Conservation (phyloP, 2,888 invertebrate species). For the Caenorhabditis sp. region DNA sequence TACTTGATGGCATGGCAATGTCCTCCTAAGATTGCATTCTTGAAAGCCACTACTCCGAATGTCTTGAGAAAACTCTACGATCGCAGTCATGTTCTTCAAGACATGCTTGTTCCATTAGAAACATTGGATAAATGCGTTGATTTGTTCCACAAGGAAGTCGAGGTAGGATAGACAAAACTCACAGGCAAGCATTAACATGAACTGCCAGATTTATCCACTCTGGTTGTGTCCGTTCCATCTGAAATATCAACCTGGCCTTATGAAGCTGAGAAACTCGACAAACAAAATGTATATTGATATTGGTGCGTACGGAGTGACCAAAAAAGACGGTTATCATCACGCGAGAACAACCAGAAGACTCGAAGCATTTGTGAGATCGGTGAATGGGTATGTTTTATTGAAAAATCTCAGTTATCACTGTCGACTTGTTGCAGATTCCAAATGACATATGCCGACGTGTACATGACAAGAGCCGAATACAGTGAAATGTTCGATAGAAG, state of each 20-base stretch:
- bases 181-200: no score
- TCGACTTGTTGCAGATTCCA: slow-evolving; percentile 86
- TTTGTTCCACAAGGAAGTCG: slow-evolving; percentile 87
- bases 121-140: slow-evolving; percentile 86
- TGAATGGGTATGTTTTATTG: slow-evolving; percentile 85
- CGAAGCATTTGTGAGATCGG: slow-evolving; percentile 88
- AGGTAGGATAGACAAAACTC: no score
- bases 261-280: slow-evolving; percentile 86
- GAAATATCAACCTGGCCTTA: slow-evolving; percentile 87
- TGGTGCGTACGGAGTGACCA: slow-evolving; percentile 88
- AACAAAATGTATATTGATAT: slow-evolving; percentile 89
- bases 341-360: slow-evolving; percentile 87
- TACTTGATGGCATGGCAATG: slow-evolving; percentile 90
- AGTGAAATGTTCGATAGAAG: slow-evolving; percentile 90
- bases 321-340: slow-evolving; percentile 86
- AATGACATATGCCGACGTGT: slow-evolving; percentile 92
- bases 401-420: background rate
- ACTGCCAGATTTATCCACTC: slow-evolving; percentile 87
- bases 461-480: slow-evolving; percentile 89
- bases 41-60: slow-evolving; percentile 85
- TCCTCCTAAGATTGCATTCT: slow-evolving; percentile 90
- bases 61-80: slow-evolving; percentile 86
- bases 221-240: slow-evolving; percentile 91
- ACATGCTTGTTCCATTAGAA: slow-evolving; percentile 89
- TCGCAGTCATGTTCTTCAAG: slow-evolving; percentile 89